Evolutionary conservation across 1,140 invertebrate species (phyloP), one percentile per base, ranked within the genome.

Genomic region (Polypedilum vanderplanki): DNA sequence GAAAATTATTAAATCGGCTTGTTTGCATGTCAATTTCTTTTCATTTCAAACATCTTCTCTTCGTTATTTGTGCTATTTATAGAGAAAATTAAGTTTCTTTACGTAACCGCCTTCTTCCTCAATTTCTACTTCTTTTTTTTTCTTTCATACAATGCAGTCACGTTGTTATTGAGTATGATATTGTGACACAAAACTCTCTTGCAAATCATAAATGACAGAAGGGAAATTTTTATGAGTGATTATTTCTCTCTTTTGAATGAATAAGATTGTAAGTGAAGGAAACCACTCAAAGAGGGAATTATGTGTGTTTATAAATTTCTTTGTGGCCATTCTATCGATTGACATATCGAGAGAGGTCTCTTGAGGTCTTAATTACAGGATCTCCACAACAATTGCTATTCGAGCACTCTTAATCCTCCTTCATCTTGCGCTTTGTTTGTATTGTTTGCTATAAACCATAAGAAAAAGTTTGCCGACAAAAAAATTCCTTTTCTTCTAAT

Each of bases 1-100:
- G 10, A 70, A 70, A 70, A 70, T 70, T 70, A 7, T 70, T 70
- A 70, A 70, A 70, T 20, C n/a, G 46, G 46, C 17, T 70, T 70
- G 65, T 70, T 70, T 70, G 17, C 65, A 70, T 70, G 65, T 70
- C 46, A n/a, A 57, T 57, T 57, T 57, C 46, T 57, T 57, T 70
- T 20, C 15, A 33, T 33, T 33, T 5, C 24, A 33, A 33, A 70
- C 17, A 70, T 70, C 20, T 70, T 22, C 46, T 57, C n/a, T 5
- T 33, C 5, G 24, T 33, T n/a, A 57, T 57, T 57, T 57, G 9
- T 15, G 12, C n/a, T 57, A 57, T n/a, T n/a, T 57, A 57, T 57
- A 57, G 12, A 57, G 46, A n/a, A 57, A 70, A 70, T 70, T 70
- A 70, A 70, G 20, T 70, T 22, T 70, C 20, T 70, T 33, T 22